Percentiles rank a stretch among this genome's conserved stretches.
Conservation (phyloP, 2,888 invertebrate genomes). For the Alloplasta piceator region DNA sequence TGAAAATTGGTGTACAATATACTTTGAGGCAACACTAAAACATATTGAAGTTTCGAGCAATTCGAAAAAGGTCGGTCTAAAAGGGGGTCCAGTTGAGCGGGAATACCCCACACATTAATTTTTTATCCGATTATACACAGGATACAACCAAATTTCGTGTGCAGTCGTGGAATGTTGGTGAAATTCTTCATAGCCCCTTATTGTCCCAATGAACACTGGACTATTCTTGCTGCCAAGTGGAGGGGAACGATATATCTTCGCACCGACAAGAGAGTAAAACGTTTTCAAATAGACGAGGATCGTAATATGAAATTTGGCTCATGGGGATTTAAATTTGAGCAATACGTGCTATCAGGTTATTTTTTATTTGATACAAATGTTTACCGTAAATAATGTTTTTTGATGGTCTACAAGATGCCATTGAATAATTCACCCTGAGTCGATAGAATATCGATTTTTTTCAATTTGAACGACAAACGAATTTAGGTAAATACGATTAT, state of each 20-base stretch:
- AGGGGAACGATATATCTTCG: constrained; percentile 89
- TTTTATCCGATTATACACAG: constrained; percentile 50
- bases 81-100: not conserved
- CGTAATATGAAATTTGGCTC: constrained; percentile 85
- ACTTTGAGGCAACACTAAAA: too few relatives aligned
- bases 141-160: constrained; percentile 85
- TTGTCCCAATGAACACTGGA: constrained; percentile 88
- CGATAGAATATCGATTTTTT: too few relatives aligned
- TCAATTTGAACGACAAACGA: too few relatives aligned
- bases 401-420: too few relatives aligned
- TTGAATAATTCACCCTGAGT: too few relatives aligned
- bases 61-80: too few relatives aligned
- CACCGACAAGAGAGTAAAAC: constrained; percentile 84
- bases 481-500: too few relatives aligned
- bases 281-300: constrained; percentile 83
- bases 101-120: too few relatives aligned
- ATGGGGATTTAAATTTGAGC: constrained; percentile 92
- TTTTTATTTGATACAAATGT: not conserved
- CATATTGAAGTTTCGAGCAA: too few relatives aligned
- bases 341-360: constrained; percentile 87
- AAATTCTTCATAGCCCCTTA: constrained; percentile 88
- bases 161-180: constrained; percentile 89
- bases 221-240: constrained; percentile 87
- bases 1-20: too few relatives aligned
- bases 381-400: constrained; percentile 83